Percentiles rank a stretch among this genome's conserved stretches.
These are phyloP conservation scores for Cryptoprocta ferox DNA, from an alignment of 2,797 vertebrate genomes.

Conservation along the genomic window DNA sequence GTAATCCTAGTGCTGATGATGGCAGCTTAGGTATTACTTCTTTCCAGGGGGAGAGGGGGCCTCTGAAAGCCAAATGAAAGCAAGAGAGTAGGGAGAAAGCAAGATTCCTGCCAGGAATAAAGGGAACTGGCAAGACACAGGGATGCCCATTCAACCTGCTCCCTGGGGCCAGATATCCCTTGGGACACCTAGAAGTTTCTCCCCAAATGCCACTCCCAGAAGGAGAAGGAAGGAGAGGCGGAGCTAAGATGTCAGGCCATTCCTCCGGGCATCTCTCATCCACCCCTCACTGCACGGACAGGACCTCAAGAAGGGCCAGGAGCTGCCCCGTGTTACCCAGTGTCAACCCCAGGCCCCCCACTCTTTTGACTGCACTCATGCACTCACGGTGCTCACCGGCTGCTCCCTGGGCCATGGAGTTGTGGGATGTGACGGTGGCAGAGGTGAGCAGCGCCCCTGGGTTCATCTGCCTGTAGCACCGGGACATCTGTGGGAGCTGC, in stretches of 20 bases:
- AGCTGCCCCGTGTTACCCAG: not conserved
- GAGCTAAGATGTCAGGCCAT: not conserved
- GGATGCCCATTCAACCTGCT: not conserved
- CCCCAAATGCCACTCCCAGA: not conserved
- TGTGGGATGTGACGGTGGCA: not conserved
- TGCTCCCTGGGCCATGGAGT: too few relatives aligned
- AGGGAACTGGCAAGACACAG: not conserved
- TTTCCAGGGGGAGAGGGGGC: not conserved
- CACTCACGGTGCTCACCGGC: not conserved
- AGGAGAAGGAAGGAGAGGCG: rapidly evolving
- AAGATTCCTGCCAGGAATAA: not conserved
- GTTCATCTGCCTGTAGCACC: too few relatives aligned
- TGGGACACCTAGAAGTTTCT: rapidly evolving
- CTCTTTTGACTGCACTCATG: not conserved
- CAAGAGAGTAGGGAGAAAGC: too few relatives aligned
- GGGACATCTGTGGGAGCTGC: not conserved
- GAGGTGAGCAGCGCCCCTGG: not conserved
- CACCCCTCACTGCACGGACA: not conserved
- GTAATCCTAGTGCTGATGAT: not conserved
- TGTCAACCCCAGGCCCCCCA: rapidly evolving
- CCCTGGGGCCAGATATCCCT: rapidly evolving
- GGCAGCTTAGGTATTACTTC: not conserved
- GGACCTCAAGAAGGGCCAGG: rapidly evolving
- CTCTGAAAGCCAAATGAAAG: not conserved
- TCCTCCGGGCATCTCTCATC: not conserved